Evolutionary conservation across 2,888 invertebrate genomes (phyloP).

Genomic region (Papilio gigon): DNA sequence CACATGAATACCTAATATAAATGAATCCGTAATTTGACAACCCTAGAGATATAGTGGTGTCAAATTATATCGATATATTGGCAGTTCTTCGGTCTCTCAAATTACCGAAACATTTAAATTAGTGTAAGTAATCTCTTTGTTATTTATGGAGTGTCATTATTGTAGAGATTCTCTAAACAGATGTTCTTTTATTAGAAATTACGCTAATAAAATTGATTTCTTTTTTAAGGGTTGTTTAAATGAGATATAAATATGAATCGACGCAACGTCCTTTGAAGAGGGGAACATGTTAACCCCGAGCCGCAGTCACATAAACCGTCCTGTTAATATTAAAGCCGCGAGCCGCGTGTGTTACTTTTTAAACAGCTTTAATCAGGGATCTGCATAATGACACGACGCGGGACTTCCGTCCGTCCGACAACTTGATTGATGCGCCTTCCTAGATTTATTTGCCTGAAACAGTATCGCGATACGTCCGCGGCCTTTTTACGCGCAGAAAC

Average conservation of each 20-base stretch:
- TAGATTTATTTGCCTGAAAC: conserved; percentile 79
- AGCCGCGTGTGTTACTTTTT: conserved; percentile 75
- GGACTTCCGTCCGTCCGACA: conserved; percentile 78
- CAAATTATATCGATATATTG: not conserved
- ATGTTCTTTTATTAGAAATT: not conserved
- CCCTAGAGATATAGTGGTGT: not conserved
- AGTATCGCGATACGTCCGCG: conserved; percentile 62
- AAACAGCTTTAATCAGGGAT: conserved; percentile 77
- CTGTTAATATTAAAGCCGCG: conserved; percentile 59
- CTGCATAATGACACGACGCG: conserved; percentile 77
- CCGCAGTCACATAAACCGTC: conserved; percentile 34
- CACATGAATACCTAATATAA: conserved; percentile 62
- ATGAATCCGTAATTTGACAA: not conserved
- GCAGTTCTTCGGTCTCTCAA: not conserved
- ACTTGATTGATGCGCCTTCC: conserved; percentile 80
- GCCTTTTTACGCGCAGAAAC: conserved; percentile 69
- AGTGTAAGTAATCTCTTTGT: not conserved
- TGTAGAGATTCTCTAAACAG: not conserved
- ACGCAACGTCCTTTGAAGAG: conserved; percentile 25
- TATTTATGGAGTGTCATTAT: too few relatives aligned
- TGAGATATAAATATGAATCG: conserved; percentile 29
- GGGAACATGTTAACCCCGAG: conserved; percentile 34
- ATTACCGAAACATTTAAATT: not conserved
- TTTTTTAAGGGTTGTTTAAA: conserved; percentile 37
- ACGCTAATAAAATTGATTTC: conserved; percentile 28